Base-by-base conservation (phyloP, 2,888 invertebrate species). In the Stegana nigrithorax region DNA sequence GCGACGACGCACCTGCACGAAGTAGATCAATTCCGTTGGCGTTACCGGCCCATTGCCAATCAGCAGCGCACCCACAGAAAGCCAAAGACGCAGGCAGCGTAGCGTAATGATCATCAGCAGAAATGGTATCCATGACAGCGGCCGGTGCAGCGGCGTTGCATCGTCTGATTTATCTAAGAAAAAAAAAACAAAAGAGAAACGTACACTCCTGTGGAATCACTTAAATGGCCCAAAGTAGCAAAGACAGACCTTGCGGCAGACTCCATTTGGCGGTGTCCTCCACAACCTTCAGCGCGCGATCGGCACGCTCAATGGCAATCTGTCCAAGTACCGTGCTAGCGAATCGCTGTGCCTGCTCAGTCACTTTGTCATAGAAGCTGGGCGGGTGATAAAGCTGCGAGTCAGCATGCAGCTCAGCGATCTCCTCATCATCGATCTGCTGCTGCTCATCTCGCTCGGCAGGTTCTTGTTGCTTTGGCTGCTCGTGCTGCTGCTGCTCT, bases 201-300 rank as follows among this genome's bases (percentile, higher is more conserved):
- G n/a, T n/a, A n/a, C n/a, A n/a, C n/a, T n/a, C n/a, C n/a, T n/a
- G n/a, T n/a, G n/a, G n/a, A n/a, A 23, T 21, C 6, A 4, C 45
- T 14, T 29, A 56, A n/a, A n/a, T 12, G 32, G n/a, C n/a, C 6
- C n/a, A 32, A 32, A 2, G n/a, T n/a, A 12, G 2, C 2, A 32
- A 5, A 25, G 12, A 17, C 66, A 67, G 58, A 84, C 84, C 80
- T 56, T 78, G 75, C 2, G 85, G 84, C 58, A 85, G 68, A 70
- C 85, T 83, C 85, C 85, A 85, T 67, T 82, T 84, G 12, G 84
- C 82, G 10, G 84, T 85, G 26, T 83, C 80, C 68, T 85, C 85
- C 44, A 85, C 59, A 44, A 79, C 63, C 21, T 78, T 73, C 8
- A 85, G 60, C 0, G 73, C 55, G 4, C 75, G 73, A 73, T 85